Percentiles rank a stretch among this genome's conserved stretches.
phyloP scores from a whole-genome alignment of 2,888 invertebrate species.

The Cephus spinipes region DNA sequence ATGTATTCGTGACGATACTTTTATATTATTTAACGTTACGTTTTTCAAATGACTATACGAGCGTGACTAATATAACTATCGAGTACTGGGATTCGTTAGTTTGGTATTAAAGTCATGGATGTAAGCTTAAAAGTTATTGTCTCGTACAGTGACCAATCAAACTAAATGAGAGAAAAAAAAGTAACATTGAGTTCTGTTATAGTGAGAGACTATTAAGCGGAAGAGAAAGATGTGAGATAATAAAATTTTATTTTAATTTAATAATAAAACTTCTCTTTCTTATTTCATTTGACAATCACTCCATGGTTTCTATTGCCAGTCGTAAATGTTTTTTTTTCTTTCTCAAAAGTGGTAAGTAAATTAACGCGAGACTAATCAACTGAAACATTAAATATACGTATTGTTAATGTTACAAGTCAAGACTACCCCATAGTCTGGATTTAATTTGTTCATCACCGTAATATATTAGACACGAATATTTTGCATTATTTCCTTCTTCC shows the following conservation, averaged over 20 bases:
- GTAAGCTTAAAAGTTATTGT: not conserved
- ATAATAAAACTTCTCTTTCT: conserved; percentile 25
- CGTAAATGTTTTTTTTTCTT: not conserved
- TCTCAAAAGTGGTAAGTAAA: not conserved
- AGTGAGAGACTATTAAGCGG: conserved; percentile 8
- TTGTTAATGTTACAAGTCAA: not conserved
- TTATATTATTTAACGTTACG: conserved; percentile 33
- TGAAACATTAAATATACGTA: not conserved
- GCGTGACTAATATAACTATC: conserved; percentile 26
- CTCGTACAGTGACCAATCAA: not conserved
- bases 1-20: conserved; percentile 24
- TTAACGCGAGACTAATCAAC: not conserved
- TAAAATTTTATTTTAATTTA: conserved; percentile 53
- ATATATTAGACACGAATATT: not conserved
- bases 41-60: conserved; percentile 11
- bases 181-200: conserved; percentile 33
- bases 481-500: not conserved
- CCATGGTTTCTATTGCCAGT: not conserved
- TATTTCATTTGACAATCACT: not conserved
- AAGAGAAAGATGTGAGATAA: conserved; percentile 40
- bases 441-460: not conserved
- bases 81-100: conserved; percentile 21
- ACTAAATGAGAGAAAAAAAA: not conserved
- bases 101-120: conserved; percentile 13
- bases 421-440: not conserved